Evolutionary conservation across 2,888 invertebrate species (phyloP), one percentile per base, ranked within the genome.

Genomic region (Pherbina coryleti): DNA sequence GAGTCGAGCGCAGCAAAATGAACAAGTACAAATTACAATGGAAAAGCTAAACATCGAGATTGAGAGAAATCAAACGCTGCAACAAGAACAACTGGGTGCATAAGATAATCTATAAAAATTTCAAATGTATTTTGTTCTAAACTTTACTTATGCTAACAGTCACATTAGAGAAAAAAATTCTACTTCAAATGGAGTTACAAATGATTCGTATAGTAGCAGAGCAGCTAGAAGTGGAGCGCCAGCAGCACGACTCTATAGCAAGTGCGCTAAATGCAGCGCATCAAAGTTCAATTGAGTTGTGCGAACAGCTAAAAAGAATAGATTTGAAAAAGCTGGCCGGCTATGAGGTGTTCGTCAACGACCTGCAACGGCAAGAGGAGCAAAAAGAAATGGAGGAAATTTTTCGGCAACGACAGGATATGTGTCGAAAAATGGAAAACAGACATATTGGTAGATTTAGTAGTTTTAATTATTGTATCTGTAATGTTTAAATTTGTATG

Each of bases 261-360:
- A n/a, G n/a, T n/a, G 49, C 25, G 2, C 49, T 60, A 0, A n/a
- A 0, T 5, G 49, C 22, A 8, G 76, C 62, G 0, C 37, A 70
- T 22, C 19, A 19, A 7, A 60, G 28, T 14, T 62, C 44, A 0
- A 17, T 60, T 5, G 76, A 57, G 7, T 17, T 76, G 49, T 34
- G 44, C 8, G 28, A 22, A 31, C 57, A 60, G 22, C 25, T 69
- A n/a, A 44, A 44, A 7, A n/a, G 28, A 49, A 7, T 31, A 5
- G 60, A 76, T 60, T 22, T 76, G 5, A 22, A 76, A 51, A 76
- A 70, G 25, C 3, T 70, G 14, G 55, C 49, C 2, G 66, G 22
- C 37, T 75, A 75, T 49, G 75, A 75, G 22, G 14, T 75, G 14
- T 31, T 66, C 34, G 37, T 66, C 17, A 64, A 75, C 34, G 66